A percentile compares a stretch with the other conserved stretches of the same genome.
These are phyloP conservation scores for Delichon dasypus DNA, from an alignment of 2,797 vertebrate species.

Conservation along the genomic window DNA sequence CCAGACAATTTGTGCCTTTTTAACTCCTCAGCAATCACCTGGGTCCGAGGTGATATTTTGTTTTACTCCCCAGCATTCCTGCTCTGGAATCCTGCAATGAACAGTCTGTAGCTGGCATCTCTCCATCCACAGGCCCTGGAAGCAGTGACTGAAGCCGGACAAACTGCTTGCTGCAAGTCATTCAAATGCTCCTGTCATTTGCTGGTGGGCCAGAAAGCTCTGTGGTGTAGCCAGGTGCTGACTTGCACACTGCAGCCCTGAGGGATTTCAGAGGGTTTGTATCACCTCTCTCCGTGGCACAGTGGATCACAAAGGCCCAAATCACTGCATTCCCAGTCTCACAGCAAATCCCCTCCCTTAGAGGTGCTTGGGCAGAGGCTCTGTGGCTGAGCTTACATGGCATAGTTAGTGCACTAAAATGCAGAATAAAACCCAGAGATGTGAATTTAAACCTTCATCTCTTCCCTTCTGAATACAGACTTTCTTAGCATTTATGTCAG, in stretches of 20 bases:
- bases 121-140: neutral
- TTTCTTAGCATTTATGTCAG: neutral
- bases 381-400: neutral
- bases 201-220: neutral
- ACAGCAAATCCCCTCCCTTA: neutral
- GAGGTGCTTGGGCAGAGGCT: neutral
- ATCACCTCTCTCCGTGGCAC: neutral
- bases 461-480: neutral
- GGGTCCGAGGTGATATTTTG: neutral
- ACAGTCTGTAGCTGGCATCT: neutral
- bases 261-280: neutral
- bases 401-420: neutral
- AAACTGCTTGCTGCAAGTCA: neutral
- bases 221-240: neutral
- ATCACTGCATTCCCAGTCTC: neutral
- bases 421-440: neutral
- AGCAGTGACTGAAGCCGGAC: neutral
- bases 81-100: neutral
- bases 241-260: accelerated
- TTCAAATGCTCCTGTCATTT: neutral
- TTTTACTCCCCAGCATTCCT: neutral
- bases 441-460: neutral
- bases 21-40: neutral
- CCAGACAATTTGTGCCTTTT: neutral
- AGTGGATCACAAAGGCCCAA: neutral